phyloP scores from a whole-genome alignment of 2,797 vertebrate genomes.

The Hyperoplus lanceolatus region DNA sequence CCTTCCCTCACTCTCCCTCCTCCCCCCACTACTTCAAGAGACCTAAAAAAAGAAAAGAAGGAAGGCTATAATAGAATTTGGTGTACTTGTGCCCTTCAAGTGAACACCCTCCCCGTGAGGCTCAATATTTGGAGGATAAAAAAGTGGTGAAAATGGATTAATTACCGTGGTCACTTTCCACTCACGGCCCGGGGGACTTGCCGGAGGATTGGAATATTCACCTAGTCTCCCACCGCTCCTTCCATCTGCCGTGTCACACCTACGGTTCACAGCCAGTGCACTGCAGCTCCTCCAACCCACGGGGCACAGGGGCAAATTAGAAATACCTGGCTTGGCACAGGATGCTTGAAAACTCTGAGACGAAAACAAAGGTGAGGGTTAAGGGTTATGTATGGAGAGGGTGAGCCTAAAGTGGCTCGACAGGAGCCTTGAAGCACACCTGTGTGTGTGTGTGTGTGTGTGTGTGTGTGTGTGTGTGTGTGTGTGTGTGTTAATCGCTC shows the following conservation, averaged over 20 bases:
- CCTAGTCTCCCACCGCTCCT: slow-evolving; percentile 76
- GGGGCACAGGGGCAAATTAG: slow-evolving; percentile 60
- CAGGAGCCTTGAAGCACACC: slow-evolving; percentile 64
- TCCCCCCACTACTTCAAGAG: slow-evolving; percentile 39
- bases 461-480: too few species aligned
- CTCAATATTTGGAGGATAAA: slow-evolving; percentile 72
- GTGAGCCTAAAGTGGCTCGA: slow-evolving; percentile 76
- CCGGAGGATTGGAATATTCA: slow-evolving; percentile 73
- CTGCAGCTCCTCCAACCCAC: slow-evolving; percentile 40
- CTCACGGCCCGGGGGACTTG: slow-evolving; percentile 69
- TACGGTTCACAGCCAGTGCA: slow-evolving; percentile 54
- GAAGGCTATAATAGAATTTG: slow-evolving; percentile 48
- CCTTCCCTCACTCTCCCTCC: slow-evolving; percentile 18
- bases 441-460: background rate
- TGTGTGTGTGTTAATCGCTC: slow-evolving; percentile 43
- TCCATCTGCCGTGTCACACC: slow-evolving; percentile 84
- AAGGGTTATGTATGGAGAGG: slow-evolving; percentile 45
- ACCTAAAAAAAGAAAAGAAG: slow-evolving; percentile 17
- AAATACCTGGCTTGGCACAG: slow-evolving; percentile 61
- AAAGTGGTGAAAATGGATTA: slow-evolving; percentile 81
- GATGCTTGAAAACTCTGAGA: slow-evolving; percentile 45
- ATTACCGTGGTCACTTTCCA: slow-evolving; percentile 81
- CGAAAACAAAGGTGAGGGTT: slow-evolving; percentile 65
- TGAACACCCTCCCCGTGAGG: slow-evolving; percentile 54
- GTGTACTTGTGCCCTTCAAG: slow-evolving; percentile 68